Percentiles rank a stretch among this genome's conserved stretches.
These are phyloP conservation scores for Manduca sexta DNA, from an alignment of 1,140 invertebrate genomes.

Conservation along the genomic window DNA sequence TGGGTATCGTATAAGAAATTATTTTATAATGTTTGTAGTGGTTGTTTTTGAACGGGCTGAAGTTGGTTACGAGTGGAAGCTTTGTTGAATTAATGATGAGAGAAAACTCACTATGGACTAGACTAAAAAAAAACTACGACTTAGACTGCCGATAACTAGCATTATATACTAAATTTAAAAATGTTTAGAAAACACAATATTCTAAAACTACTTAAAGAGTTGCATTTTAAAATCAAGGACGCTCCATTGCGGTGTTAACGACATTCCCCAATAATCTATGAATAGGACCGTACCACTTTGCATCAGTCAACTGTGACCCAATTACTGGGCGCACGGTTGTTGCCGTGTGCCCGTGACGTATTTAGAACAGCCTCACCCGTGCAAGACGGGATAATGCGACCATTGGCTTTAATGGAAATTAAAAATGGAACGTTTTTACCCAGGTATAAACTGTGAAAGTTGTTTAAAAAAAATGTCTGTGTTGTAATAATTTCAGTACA, in stretches of 20 bases:
- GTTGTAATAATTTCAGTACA: too few species aligned
- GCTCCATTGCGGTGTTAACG: neutral
- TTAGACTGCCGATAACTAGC: neutral
- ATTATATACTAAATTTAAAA: neutral
- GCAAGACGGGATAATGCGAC: neutral
- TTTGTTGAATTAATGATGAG: too few species aligned
- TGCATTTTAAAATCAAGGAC: neutral
- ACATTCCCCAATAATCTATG: conserved; percentile 2
- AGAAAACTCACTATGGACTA: too few species aligned
- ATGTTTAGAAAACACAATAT: neutral
- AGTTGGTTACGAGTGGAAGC: too few species aligned
- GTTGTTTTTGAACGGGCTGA: too few species aligned
- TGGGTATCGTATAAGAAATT: too few species aligned
- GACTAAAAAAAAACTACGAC: neutral
- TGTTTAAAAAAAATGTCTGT: too few species aligned
- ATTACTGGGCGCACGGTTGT: conserved; percentile 18
- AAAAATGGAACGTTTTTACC: too few species aligned
- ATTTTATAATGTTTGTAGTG: too few species aligned
- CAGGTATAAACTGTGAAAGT: too few species aligned
- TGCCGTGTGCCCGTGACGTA: conserved; percentile 14
- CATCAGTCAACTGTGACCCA: conserved; percentile 26
- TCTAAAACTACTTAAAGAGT: neutral
- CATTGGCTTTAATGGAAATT: too few species aligned
- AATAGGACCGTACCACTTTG: conserved; percentile 8
- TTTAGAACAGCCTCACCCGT: conserved; percentile 7